phyloP scores from a whole-genome alignment of 37 sponge, comb jelly and placozoan species.

The Amphimedon queenslandica region DNA sequence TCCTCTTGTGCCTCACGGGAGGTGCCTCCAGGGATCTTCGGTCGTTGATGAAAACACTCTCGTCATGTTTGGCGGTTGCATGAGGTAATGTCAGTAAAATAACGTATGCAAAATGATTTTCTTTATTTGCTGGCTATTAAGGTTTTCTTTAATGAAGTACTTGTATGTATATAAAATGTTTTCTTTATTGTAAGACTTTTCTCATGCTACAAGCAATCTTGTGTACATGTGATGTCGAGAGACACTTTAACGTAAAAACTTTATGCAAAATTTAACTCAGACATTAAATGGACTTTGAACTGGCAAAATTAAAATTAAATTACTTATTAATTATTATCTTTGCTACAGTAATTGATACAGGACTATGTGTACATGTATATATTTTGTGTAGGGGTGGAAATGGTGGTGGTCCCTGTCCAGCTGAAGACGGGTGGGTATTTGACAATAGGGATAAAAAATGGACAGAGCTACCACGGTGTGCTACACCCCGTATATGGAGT shows the following conservation, averaged over 20 bases:
- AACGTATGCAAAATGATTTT: no score
- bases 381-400: constrained; percentile 12
- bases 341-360: not conserved
- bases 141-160: no score
- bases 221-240: no score
- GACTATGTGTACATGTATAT: not conserved
- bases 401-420: constrained; percentile 65
- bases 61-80: constrained; percentile 55
- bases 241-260: no score
- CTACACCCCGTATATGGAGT: constrained; percentile 35
- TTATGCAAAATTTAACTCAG: no score
- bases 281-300: not conserved
- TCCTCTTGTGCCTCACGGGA: constrained; percentile 39
- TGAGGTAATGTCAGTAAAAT: no score
- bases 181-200: no score
- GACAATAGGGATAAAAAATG: constrained; percentile 8
- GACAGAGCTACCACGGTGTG: constrained; percentile 33
- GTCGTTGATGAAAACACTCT: constrained; percentile 10
- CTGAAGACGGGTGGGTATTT: constrained; percentile 54
- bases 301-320: no score
- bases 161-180: no score
- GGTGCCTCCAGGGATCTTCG: constrained; percentile 44
- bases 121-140: no score
- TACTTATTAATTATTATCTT: not conserved
- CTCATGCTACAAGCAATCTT: no score